Base-by-base conservation (phyloP, 2,888 invertebrate species). In the Folsomia candida region DNA sequence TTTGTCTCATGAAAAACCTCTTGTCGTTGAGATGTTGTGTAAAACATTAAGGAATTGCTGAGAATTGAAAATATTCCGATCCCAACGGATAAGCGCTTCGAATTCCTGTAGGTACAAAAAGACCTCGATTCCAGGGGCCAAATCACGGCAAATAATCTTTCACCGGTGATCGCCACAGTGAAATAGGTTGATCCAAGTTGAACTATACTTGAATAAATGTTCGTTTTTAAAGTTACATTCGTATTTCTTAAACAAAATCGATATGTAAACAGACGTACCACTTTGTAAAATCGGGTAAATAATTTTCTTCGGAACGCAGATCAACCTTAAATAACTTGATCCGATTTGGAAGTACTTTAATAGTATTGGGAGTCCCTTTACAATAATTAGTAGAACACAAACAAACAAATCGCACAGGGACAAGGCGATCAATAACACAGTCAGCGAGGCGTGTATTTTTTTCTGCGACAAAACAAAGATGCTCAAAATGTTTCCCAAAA, bases 111-210 rank as follows among this genome's bases (percentile, higher is more conserved):
- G 2, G 64, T 64, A 20, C 47, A 47, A 4, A 64, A 24, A 24
- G 64, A 51, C 9, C 51, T 20, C 3, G 51, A 4, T 47, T 64
- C 11, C 22, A 64, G 26, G 9, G 64, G 64, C 25, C 11, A 11
- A 22, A 93, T 93, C 28, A 94, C 93, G 2, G 96, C 96, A 74
- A 97, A 94, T 86, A 95, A 98, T 68, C 97, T 88, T 83, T 97
- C 97, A 81, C 95, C 86, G 1, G 87, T 87, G 72, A 88, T 87
- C 3, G 86, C 86, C 63, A 87, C 84, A 1, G 88, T 88, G 81
- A 97, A 87, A 86, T 97, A 97, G 69, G 95, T 94, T 66, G 96
- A 94, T 72, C 94, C 93, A 75, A 96, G 94, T 85, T 97, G 86
- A 27, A 85, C 85, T 20, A 67, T 3, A 75, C 68, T 24, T 11